These are phyloP conservation scores for Tor tambroides DNA, from an alignment of 2,113 vertebrate species.

Conservation along the genomic window DNA sequence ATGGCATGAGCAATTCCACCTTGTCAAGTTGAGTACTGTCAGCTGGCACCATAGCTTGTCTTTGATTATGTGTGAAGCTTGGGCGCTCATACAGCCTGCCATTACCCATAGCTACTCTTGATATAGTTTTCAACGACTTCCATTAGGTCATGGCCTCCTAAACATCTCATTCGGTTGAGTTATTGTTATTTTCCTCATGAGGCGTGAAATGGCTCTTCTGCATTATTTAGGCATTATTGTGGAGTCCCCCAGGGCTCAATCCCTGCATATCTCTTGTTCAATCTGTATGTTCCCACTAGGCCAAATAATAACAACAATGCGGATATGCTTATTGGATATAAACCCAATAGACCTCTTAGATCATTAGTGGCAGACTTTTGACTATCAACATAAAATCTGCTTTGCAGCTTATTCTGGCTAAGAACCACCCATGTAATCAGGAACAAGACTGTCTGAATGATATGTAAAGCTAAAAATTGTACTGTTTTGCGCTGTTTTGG, in stretches of 20 bases:
- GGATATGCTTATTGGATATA: constrained; percentile 12
- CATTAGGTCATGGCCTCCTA: neutral
- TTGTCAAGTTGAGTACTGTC: neutral
- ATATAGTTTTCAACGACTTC: constrained; percentile 9
- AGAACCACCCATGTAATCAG: neutral
- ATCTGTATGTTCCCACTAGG: neutral
- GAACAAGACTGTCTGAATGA: neutral
- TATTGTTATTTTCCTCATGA: constrained; percentile 10
- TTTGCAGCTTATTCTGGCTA: neutral
- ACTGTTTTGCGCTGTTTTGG: neutral
- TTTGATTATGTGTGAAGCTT: constrained; percentile 19
- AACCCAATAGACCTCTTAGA: neutral
- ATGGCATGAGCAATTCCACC: constrained; percentile 2
- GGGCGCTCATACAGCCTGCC: neutral
- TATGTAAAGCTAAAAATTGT: neutral
- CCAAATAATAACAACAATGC: neutral
- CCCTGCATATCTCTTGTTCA: neutral
- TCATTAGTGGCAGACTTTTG: neutral
- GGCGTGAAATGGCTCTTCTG: constrained; percentile 8
- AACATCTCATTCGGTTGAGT: neutral
- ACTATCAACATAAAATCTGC: neutral
- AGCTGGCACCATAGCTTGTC: neutral
- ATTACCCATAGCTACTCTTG: neutral
- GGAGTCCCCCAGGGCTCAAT: neutral
- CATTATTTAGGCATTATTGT: constrained; percentile 3